Base-by-base conservation (phyloP, 2,797 vertebrate genomes). In the Acridotheres tristis region DNA sequence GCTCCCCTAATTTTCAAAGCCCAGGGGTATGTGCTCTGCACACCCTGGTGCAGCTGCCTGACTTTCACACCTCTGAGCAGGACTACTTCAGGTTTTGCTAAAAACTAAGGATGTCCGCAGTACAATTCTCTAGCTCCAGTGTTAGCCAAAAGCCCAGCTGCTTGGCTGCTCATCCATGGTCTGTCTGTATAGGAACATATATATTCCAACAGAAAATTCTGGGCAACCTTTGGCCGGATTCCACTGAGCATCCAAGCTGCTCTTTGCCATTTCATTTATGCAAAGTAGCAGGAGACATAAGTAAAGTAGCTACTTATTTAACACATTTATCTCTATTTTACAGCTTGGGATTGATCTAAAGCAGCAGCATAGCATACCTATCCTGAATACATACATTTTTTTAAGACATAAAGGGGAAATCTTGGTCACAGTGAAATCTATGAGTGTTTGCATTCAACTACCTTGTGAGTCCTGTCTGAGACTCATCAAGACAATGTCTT, bases 231-330 rank as follows among this genome's bases (percentile, higher is more conserved):
- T 89, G 38, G 34, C 22, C 17, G 20, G 25, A 30, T 80, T 53
- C 57, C 67, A 8, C 19, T 40, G 16, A 16, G 23, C 0, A 0
- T 42, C 32, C 0, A 3, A 85, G 29, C 29, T 72, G 23, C 36
- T 57, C 92, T 90, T 79, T 76, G 53, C 34, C 63, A n/a, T 58
- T 76, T 47, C 38, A 23, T 19, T 88, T 76, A 27, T 1, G 29
- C 45, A 74, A 88, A 74, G 48, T 21, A 81, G 26, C 0, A 3
- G 79, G 27, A 74, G 74, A 20, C 32, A 30, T 51, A 27, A 59
- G 11, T 30, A 59, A 74, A 50, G 29, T 2, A 58, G 13, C 38
- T 61, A 16, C 29, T 63, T 66, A 21, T 89, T 89, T 63, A 83
- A 45, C 38, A 73, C 23, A 48, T 61, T 76, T 63, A 47, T 59